Evolutionary conservation across 2,888 invertebrate genomes (phyloP), one percentile per base, ranked within the genome.

Genomic region (Nezara viridula): DNA sequence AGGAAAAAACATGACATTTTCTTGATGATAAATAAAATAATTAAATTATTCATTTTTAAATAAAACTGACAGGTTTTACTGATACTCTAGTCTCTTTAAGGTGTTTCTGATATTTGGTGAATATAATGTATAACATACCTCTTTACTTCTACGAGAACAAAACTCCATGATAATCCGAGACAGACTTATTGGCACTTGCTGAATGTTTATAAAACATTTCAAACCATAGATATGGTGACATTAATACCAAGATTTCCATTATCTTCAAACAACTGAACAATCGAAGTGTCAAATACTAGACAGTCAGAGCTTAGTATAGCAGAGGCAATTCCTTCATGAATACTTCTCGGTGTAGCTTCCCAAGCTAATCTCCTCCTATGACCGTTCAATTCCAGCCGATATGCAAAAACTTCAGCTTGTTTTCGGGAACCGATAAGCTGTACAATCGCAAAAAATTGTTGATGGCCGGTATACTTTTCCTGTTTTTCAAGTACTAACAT

Each of bases 401-500:
- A 99, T 88, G 98, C 98, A 94, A 99, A 99, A 93, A 98, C 98
- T 93, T 99, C 99, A 21, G 99, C 99, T 93, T 99, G 99, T 93
- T 99, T 99, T 90, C 98, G 95, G 85, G 99, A 98, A 47, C 99
- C 99, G 93, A 99, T 99, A 86, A 99, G 94, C 93, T 99, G 99
- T 73, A 99, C 99, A 92, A 99, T 99, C 32, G 99, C 99, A 94
- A 98, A 98, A 93, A 98, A 98, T 93, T 98, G 98, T 92, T 98
- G 98, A 92, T 98, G 97, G 0, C 98, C 98, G 94, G 99, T 98
- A 93, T 96, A 98, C 93, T 99, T 99, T 92, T 98, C 98, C 93
- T 98, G 98, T 93, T 99, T 99, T 93, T 99, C 99, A 87, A 99
- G 95, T 60, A 99, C 99, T 91, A 99, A 95, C 99, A 99, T 99